A percentile compares a stretch with the other conserved stretches of the same genome.
Conservation (phyloP, 2,113 vertebrate genomes). For the Oryctolagus cuniculus region mOryCun1.1 NC_091435.1:30388501-30389000, state of each 20-base stretch:
- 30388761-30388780: not conserved
- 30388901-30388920: not conserved
- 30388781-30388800: not conserved
- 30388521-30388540: not conserved
- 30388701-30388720: not conserved
- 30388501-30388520: not conserved
- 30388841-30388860: constrained; percentile 18
- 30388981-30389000: not conserved
- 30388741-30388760: not conserved
- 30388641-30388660: not conserved
- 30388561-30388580: constrained; percentile 23
- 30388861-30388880: not conserved
- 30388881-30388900: not conserved
- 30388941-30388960: not conserved
- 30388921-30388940: not conserved
- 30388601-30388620: constrained; percentile 10
- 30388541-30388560: not conserved
- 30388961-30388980: not conserved
- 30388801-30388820: not conserved
- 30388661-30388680: not conserved
- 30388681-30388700: not conserved
- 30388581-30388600: not conserved
- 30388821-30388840: constrained; percentile 14
- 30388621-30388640: not conserved
- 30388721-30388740: not conserved